Conservation (phyloP, 2,113 vertebrate species). For the Coregonus clupeaformis region DNA sequence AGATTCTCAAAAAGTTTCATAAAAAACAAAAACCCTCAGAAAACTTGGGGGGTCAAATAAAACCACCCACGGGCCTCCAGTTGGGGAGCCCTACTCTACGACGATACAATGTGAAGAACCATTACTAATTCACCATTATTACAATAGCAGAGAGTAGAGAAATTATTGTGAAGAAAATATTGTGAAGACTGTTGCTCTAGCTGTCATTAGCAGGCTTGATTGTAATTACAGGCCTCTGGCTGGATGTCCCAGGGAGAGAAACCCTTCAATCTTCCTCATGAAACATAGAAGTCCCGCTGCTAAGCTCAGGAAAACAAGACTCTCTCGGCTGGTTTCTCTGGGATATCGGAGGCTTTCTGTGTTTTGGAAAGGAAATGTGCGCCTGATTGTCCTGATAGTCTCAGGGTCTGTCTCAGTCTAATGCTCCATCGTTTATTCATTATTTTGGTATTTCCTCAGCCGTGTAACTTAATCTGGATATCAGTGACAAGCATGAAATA, state of each 20-base stretch:
- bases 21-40: too few species aligned
- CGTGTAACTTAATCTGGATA: constrained; percentile 9
- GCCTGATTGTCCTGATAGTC: not conserved
- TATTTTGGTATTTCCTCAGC: not conserved
- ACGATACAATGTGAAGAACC: too few species aligned
- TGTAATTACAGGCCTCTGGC: constrained; percentile 44
- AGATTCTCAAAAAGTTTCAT: too few species aligned
- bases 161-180: too few species aligned
- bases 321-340: constrained; percentile 9
- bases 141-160: too few species aligned
- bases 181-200: constrained; percentile 12
- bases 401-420: constrained; percentile 4
- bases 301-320: constrained; percentile 19
- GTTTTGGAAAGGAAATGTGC: constrained; percentile 44
- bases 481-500: not conserved
- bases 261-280: constrained; percentile 35
- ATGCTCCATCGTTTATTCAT: constrained; percentile 21
- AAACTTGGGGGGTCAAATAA: too few species aligned
- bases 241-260: constrained; percentile 4
- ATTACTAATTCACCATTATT: too few species aligned
- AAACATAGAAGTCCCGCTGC: constrained; percentile 45
- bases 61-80: too few species aligned
- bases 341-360: constrained; percentile 35
- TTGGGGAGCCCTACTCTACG: too few species aligned
- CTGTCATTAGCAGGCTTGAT: constrained; percentile 34